phyloP scores from a whole-genome alignment of 1,140 invertebrate genomes.

The Drosophila subobscura region DNA sequence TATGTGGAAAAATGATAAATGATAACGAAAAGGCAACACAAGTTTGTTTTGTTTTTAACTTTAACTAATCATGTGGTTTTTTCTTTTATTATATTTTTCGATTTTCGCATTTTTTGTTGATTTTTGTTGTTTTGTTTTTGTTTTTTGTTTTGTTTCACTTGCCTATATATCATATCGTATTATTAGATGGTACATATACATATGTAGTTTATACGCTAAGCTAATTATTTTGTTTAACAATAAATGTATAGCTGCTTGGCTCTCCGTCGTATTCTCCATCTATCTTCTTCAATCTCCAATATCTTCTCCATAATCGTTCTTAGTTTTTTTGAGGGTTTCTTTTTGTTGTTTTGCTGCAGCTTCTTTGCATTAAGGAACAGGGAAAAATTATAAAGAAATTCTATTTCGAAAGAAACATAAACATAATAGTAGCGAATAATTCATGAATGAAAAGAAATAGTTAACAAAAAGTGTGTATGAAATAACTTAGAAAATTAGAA shows the following conservation, averaged over 20 bases:
- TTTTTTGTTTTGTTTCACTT: conserved; percentile 62
- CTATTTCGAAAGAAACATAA: conserved; percentile 71
- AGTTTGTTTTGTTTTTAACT: conserved; percentile 46
- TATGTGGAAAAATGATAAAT: conserved; percentile 11
- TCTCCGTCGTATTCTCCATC: conserved; percentile 19
- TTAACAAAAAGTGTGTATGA: conserved; percentile 38
- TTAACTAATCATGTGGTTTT: conserved; percentile 65
- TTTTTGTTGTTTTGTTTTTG: conserved; percentile 36
- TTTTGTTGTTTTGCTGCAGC: conserved; percentile 55
- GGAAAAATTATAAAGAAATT: conserved; percentile 72
- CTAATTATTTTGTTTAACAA: conserved; percentile 80
- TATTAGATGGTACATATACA: conserved; percentile 77
- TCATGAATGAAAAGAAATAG: conserved; percentile 51
- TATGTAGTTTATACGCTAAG: conserved; percentile 77
- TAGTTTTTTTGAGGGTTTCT: conserved; percentile 20
- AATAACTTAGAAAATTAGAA: conserved; percentile 49
- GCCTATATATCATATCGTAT: conserved; percentile 51
- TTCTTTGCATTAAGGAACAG: conserved; percentile 77
- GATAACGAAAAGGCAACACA: conserved; percentile 53
- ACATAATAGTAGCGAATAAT: conserved; percentile 56
- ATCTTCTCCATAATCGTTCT: conserved; percentile 11
- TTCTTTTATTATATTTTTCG: conserved; percentile 68
- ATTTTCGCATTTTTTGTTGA: conserved; percentile 42
- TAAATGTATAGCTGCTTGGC: conserved; percentile 77
- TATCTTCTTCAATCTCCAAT: conserved; percentile 8